These are phyloP conservation scores for Taphrorychus bicolor DNA, from an alignment of 2,888 invertebrate species.

Conservation along the genomic window DNA sequence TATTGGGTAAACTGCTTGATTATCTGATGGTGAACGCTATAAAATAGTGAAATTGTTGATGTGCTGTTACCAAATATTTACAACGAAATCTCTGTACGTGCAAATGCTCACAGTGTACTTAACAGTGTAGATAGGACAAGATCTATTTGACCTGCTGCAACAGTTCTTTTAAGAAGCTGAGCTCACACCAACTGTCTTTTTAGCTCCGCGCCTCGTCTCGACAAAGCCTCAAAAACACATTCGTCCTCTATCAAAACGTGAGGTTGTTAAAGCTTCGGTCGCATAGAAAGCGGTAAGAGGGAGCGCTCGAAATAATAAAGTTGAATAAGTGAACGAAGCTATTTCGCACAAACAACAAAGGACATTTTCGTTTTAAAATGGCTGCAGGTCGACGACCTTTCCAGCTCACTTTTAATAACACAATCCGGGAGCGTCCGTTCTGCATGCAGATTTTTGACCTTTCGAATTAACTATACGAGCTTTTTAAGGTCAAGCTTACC, in stretches of 20 bases:
- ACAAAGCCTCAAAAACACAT: not conserved
- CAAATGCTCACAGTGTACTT: no score
- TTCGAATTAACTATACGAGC: no score
- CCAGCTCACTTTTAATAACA: not conserved
- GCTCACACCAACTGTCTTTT: not conserved
- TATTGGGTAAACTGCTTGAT: no score
- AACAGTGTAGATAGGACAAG: no score
- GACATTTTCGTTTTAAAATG: not conserved
- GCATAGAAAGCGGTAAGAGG: not conserved
- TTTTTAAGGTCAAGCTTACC: no score
- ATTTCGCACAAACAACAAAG: not conserved
- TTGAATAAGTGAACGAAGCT: not conserved
- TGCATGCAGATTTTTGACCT: not conserved
- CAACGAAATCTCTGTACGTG: no score
- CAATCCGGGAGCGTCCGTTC: not conserved
- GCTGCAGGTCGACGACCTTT: not conserved
- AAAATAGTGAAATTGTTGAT: no score
- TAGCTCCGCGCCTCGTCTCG: not conserved
- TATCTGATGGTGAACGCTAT: no score
- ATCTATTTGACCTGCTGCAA: no score
- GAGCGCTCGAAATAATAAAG: not conserved
- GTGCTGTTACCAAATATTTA: no score
- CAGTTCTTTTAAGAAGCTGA: no score
- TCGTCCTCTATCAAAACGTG: not conserved
- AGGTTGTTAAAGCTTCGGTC: not conserved